Percentiles rank a stretch among this genome's conserved stretches.
phyloP scores from a whole-genome alignment of 1,140 invertebrate species.

The Nephila pilipes region DNA sequence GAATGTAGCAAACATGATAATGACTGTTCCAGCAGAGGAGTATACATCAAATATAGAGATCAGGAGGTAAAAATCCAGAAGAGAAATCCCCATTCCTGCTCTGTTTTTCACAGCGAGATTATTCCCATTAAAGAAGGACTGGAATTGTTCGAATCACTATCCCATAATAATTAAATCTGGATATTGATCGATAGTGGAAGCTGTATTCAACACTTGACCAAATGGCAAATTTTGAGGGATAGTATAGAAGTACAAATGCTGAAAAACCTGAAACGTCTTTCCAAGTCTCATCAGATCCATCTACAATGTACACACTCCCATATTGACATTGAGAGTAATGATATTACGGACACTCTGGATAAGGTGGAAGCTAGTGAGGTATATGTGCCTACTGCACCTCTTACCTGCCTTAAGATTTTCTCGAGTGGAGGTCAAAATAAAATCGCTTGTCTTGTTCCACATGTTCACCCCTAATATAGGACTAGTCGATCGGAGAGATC shows the following conservation, averaged over 20 bases:
- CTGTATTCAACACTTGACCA: background rate
- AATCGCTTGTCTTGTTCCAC: background rate
- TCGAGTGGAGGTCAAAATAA: background rate
- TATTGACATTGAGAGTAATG: slow-evolving; percentile 8
- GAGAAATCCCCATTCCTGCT: no score
- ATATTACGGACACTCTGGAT: background rate
- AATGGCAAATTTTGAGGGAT: background rate
- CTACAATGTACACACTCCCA: background rate
- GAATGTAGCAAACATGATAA: no score
- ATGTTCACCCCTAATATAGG: background rate
- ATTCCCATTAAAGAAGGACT: no score
- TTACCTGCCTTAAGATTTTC: no score
- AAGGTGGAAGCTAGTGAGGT: background rate
- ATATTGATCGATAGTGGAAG: slow-evolving; percentile 6
- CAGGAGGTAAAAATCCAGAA: no score
- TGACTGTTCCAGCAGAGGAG: no score
- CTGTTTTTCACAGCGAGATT: no score
- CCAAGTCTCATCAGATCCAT: background rate
- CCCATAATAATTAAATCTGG: slow-evolving; percentile 19
- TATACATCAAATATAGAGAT: no score
- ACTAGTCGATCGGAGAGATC: no score
- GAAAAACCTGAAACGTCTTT: background rate
- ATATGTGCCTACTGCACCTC: background rate
- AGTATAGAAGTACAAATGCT: background rate
- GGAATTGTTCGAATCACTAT: no score